Evolutionary conservation across 2,113 vertebrate species (phyloP), one percentile per base, ranked within the genome.

Genomic region (Alces alces): DNA sequence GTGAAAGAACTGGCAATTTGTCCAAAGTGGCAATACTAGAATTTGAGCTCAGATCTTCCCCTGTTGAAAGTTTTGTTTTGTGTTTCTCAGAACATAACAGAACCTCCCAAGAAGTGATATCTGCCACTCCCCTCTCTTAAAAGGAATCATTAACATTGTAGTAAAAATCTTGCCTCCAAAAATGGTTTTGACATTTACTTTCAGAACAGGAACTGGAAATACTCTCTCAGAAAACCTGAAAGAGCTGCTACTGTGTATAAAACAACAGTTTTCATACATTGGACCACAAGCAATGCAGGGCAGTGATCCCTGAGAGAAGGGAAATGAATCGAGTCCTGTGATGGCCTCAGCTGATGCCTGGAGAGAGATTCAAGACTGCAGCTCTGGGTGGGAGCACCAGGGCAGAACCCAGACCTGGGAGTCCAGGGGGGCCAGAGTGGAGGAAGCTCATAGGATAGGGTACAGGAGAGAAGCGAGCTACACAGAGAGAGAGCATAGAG

Each of bases 91-190:
- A 60, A 45, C 3, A 30, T 45, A 36, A n/a, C n/a, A 23, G 57
- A 50, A 43, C 52, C 28, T 64, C 47, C 47, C 27, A 50, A 66
- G 43, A 96, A 89, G 12, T 64, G 47, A 3, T 50, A 70, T 76
- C 47, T 82, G 82, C 61, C 52, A 86, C 16, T 60, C 1, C 33
- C 12, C 50, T 93, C 36, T 19, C 4, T 82, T 96, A 80, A 88
- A 96, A 93, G 9, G 60, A 89, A 70, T 96, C 21, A 7, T 58
- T 33, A 78, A 39, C 30, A 78, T 30, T 79, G 70, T 89, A 93
- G 95, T 93, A 97, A 95, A 96, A 86, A 57, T 21, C 7, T 43
- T 95, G 61, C 27, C 52, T 90, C 25, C 27, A 58, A 88, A 82
- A 93, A 28, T 92, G 19, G 7, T 54, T 92, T 83, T 93, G 66